These are phyloP conservation scores for Nezara viridula DNA, from an alignment of 2,888 invertebrate species.

Conservation along the genomic window DNA sequence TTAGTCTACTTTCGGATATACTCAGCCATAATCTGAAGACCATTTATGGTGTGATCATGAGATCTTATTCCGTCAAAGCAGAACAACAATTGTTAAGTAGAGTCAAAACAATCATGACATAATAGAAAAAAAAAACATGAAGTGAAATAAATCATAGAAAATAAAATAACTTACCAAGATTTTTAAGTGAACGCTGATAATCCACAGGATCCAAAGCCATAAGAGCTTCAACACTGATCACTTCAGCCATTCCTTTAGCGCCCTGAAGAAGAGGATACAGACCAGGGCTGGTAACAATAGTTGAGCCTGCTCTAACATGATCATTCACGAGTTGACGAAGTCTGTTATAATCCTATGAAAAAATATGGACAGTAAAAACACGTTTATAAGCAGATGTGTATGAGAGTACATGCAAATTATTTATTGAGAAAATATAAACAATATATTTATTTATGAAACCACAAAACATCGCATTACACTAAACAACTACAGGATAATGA, in stretches of 20 bases:
- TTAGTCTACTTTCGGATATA: too few species aligned
- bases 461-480: neutral
- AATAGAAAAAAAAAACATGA: too few species aligned
- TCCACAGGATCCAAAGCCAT: constrained; percentile 70
- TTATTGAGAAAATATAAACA: neutral
- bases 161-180: constrained; percentile 68
- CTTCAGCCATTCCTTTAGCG: constrained; percentile 66
- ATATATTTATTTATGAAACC: neutral
- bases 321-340: constrained; percentile 68
- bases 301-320: constrained; percentile 69
- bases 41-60: too few species aligned
- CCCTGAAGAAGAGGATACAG: constrained; percentile 65
- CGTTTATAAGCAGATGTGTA: too few species aligned
- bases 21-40: too few species aligned
- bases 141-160: neutral
- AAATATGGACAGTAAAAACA: neutral
- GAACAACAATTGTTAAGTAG: too few species aligned
- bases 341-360: constrained; percentile 63
- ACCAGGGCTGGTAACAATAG: constrained; percentile 69
- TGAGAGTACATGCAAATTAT: neutral
- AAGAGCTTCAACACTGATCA: constrained; percentile 70
- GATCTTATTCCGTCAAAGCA: too few species aligned
- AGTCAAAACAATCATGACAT: too few species aligned
- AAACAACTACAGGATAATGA: neutral
- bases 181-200: constrained; percentile 69